Conservation (phyloP, 1,140 invertebrate species). For the Drosophila elegans region DNA sequence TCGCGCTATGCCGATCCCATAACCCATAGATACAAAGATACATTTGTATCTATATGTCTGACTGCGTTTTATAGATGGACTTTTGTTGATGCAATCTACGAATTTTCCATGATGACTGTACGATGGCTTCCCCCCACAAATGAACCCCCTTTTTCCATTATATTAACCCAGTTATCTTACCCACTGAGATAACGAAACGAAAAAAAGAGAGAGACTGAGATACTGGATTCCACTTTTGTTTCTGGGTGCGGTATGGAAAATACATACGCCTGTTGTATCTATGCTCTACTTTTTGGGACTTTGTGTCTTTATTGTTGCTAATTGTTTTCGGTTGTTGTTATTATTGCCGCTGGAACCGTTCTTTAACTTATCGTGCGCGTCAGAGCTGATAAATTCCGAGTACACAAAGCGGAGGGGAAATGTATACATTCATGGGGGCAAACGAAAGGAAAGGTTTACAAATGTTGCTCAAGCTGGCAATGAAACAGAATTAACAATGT, state of each 20-base stretch:
- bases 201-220: slow-evolving; percentile 17
- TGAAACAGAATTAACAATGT: not conserved
- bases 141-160: slow-evolving; percentile 31
- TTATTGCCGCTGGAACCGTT: slow-evolving; percentile 47
- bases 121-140: slow-evolving; percentile 29
- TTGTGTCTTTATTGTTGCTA: slow-evolving; percentile 60
- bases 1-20: slow-evolving; percentile 46
- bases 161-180: slow-evolving; percentile 38
- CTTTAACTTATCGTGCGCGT: slow-evolving; percentile 61
- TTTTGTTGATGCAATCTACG: slow-evolving; percentile 36
- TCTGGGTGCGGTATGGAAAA: slow-evolving; percentile 48
- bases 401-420: slow-evolving; percentile 16
- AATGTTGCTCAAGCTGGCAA: slow-evolving; percentile 15
- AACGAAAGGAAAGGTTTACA: slow-evolving; percentile 27
- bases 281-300: slow-evolving; percentile 53
- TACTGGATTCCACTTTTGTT: slow-evolving; percentile 34
- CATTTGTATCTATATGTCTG: slow-evolving; percentile 17
- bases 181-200: slow-evolving; percentile 26
- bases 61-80: slow-evolving; percentile 4
- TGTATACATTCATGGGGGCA: slow-evolving; percentile 4
- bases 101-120: slow-evolving; percentile 69
- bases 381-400: slow-evolving; percentile 66
- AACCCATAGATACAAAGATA: slow-evolving; percentile 24
- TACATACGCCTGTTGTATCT: slow-evolving; percentile 49
- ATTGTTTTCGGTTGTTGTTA: slow-evolving; percentile 71